A percentile compares a stretch with the other conserved stretches of the same genome.
Evolutionary conservation across 1,140 invertebrate genomes (phyloP).

Genomic region (Sarcophaga bullata): DNA sequence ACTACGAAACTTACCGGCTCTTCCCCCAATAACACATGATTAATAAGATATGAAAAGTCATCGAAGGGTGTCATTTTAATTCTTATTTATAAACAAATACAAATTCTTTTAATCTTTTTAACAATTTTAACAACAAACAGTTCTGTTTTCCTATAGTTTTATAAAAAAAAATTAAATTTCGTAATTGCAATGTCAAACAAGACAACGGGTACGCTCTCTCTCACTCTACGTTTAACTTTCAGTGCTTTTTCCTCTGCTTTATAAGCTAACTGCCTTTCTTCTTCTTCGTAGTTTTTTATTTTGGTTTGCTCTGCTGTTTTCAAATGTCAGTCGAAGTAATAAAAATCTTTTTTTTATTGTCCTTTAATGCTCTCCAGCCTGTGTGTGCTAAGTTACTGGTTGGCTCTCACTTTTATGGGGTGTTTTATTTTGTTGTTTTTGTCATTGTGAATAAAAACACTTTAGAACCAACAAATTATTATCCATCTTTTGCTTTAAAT

Average conservation of each 20-base stretch:
- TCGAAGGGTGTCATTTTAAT: conserved; percentile 70
- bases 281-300: too few relatives aligned
- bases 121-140: neutral
- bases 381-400: too few relatives aligned
- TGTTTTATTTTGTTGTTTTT: neutral
- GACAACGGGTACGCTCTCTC: neutral
- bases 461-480: neutral
- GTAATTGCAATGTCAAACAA: conserved; percentile 39
- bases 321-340: too few relatives aligned
- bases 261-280: too few relatives aligned
- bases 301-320: too few relatives aligned
- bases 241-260: neutral
- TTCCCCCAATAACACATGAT: conserved; percentile 71
- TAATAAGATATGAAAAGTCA: conserved; percentile 71
- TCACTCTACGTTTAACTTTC: neutral
- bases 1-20: conserved; percentile 68
- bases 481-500: too few relatives aligned
- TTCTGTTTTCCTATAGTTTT: neutral
- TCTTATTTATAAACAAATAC: too few relatives aligned
- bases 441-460: neutral
- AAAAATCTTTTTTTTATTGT: too few relatives aligned
- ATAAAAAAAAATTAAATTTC: conserved; percentile 4
- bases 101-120: neutral
- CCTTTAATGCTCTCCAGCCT: too few relatives aligned
- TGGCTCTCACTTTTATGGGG: neutral